Evolutionary conservation across 2,888 invertebrate genomes (phyloP), one percentile per base, ranked within the genome.

Genomic region (Drosophila lacicola): DNA sequence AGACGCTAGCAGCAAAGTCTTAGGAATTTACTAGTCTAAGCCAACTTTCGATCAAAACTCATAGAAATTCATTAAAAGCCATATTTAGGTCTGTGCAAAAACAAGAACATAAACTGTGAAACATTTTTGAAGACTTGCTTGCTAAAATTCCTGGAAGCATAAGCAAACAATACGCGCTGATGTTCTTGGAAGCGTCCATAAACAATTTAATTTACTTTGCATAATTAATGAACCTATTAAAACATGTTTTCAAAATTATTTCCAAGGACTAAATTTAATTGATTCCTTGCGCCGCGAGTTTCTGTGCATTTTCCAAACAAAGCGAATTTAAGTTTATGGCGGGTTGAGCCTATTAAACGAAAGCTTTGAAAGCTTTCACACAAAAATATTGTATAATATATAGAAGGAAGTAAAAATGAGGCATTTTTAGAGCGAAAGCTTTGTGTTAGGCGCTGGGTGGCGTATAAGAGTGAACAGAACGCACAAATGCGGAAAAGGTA

Each of bases 301-400:
- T 42, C n/a, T 21, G 17, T 13, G 21, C 37, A 37, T 29, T 56
- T 41, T 42, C 4, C 29, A 50, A 34, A 10, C 47, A 8, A 67
- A 29, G 33, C 13, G 34, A 69, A 39, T 36, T 39, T n/a, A 25
- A 49, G 21, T 51, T 41, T 36, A 39, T 49, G 13, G 33, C n/a
- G 10, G 5, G n/a, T 29, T 50, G 33, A 54, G 60, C 57, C 42
- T 44, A 53, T 29, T 8, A 14, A 45, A 25, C 25, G 29, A 57
- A 62, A 72, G 76, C 72, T 72, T 53, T 2, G 9, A 39, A 41
- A 78, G 74, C 78, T 74, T 78, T 74, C 25, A 6, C 39, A 8
- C 33, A 11, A 47, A 45, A 73, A 53, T 55, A 73, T 74, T 78
- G 39, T 74, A 58, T 58, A 74, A 58, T 45, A 67, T 62, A 57